phyloP scores from a whole-genome alignment of 2,113 vertebrate genomes.

The Dasyornis broadbenti region DNA sequence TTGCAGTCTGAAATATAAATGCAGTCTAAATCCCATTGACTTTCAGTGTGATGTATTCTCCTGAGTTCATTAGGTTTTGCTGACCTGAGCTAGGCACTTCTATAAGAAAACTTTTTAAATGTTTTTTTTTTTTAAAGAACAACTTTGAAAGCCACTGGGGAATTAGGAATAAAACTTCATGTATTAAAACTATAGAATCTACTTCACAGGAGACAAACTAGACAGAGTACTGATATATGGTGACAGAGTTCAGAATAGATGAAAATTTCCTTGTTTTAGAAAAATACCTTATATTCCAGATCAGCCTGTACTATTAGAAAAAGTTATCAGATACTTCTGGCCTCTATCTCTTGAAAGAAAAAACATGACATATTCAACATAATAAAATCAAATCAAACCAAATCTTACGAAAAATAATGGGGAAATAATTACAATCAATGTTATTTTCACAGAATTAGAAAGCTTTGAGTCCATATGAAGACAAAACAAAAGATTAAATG shows the following conservation, averaged over 20 bases:
- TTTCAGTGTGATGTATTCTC: not conserved
- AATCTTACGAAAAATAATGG: not conserved
- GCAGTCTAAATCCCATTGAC: not conserved
- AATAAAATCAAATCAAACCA: not conserved
- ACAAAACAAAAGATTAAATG: not conserved
- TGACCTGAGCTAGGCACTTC: not conserved
- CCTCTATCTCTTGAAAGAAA: not conserved
- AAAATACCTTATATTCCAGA: not conserved
- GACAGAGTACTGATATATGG: not conserved
- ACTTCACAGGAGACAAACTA: not conserved
- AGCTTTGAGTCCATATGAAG: not conserved
- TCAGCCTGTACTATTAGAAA: not conserved
- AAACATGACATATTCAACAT: not conserved
- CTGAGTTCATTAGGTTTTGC: not conserved
- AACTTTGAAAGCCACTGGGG: not conserved
- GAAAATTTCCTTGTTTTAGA: not conserved
- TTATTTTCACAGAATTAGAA: not conserved
- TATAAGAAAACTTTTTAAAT: not conserved
- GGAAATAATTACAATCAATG: not conserved
- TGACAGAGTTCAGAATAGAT: not conserved
- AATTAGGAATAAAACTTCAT: not conserved
- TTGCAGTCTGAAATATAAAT: not conserved
- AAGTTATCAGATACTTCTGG: not conserved
- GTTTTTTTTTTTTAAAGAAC: not conserved
- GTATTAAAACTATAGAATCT: not conserved